These are phyloP conservation scores for Gnathonemus echidnorhynchus DNA, from an alignment of 2,113 vertebrate genomes.

Conservation along the genomic window DNA sequence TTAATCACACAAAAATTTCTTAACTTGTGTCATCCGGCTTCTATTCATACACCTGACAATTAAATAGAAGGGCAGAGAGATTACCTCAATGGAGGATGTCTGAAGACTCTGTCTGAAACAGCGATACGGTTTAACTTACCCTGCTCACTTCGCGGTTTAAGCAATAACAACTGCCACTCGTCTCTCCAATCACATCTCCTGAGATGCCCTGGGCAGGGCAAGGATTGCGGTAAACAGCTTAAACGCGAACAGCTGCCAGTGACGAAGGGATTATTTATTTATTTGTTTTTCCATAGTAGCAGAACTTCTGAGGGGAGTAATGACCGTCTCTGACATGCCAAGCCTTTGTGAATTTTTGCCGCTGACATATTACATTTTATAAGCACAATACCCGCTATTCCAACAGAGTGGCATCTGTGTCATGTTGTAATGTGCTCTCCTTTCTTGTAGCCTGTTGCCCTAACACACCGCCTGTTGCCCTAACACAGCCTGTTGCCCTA, in stretches of 20 bases:
- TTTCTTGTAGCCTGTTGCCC: not conserved
- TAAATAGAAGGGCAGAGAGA: not conserved
- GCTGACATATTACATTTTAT: not conserved
- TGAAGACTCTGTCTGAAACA: not conserved
- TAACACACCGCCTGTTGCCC: not conserved
- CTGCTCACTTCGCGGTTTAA: constrained; percentile 6
- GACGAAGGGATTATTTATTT: not conserved
- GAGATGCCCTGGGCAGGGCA: not conserved
- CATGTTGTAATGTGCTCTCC: not conserved
- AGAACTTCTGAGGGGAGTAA: not conserved
- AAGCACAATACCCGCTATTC: not conserved
- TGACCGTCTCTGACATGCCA: not conserved
- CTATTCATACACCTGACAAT: constrained; percentile 3
- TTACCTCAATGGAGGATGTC: not conserved
- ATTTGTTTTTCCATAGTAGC: not conserved
- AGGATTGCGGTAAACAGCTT: not conserved
- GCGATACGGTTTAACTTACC: constrained; percentile 8
- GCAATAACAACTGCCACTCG: constrained; percentile 8
- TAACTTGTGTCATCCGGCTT: constrained; percentile 5
- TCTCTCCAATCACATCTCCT: not conserved
- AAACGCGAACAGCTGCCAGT: not conserved
- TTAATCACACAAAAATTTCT: constrained; percentile 10
- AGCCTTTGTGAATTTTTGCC: not conserved
- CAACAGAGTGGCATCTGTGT: not conserved
- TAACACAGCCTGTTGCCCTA: too few species aligned